Percentiles rank a stretch among this genome's conserved stretches.
Conservation (phyloP, 1,140 invertebrate genomes). For the Ctenoplectra terminalis region DNA sequence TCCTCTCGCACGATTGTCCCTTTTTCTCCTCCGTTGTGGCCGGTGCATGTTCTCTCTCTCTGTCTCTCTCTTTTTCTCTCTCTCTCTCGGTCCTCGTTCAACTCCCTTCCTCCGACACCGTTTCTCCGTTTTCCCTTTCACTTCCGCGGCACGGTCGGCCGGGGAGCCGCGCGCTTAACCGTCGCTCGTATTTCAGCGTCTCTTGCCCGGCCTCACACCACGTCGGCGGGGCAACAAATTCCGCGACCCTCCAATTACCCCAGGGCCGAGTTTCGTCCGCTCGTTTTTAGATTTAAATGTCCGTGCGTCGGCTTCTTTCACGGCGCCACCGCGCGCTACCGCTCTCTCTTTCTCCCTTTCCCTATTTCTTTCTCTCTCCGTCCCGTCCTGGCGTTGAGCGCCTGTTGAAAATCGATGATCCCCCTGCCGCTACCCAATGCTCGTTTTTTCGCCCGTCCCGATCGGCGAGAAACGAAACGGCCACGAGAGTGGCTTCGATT, state of each 20-base stretch:
- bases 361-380: not conserved
- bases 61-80: constrained; percentile 19
- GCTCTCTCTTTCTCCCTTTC: constrained; percentile 11
- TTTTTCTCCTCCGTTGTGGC: constrained; percentile 19
- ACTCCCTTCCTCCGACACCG: not conserved
- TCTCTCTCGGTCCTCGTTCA: not conserved
- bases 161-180: constrained; percentile 58
- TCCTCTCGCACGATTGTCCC: constrained; percentile 27
- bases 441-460: constrained; percentile 34
- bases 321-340: constrained; percentile 56
- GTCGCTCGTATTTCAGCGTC: constrained; percentile 73
- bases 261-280: constrained; percentile 70
- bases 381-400: constrained; percentile 42
- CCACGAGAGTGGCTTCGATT: constrained; percentile 53
- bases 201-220: constrained; percentile 62
- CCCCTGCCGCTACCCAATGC: not conserved
- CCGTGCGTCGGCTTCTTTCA: constrained; percentile 61
- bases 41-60: constrained; percentile 7
- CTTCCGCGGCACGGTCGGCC: constrained; percentile 29
- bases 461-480: constrained; percentile 50
- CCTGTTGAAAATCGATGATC: constrained; percentile 67
- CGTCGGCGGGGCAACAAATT: constrained; percentile 72
- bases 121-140: constrained; percentile 21
- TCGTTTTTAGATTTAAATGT: constrained; percentile 77
- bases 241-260: constrained; percentile 78